These are phyloP conservation scores for Carapus acus DNA, from an alignment of 2,797 vertebrate species.

Conservation along the genomic window DNA sequence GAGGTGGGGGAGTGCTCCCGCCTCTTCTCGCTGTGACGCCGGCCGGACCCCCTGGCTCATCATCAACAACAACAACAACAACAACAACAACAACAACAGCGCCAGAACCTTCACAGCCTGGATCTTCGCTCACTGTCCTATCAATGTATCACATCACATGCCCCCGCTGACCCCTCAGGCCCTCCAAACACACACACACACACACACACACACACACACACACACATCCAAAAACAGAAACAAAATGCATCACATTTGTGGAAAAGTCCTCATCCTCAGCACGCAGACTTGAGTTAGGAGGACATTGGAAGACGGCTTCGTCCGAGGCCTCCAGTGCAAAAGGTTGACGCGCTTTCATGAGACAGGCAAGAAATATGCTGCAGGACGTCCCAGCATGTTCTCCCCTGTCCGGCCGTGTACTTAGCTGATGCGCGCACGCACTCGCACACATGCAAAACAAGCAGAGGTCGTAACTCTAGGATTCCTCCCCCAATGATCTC, in stretches of 20 bases:
- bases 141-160: slow-evolving; percentile 41
- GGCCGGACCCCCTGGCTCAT: not conserved
- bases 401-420: slow-evolving; percentile 29
- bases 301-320: too few relatives aligned
- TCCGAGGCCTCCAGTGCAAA: too few relatives aligned
- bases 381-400: slow-evolving; percentile 46
- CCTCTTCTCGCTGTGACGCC: slow-evolving; percentile 83
- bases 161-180: slow-evolving; percentile 37
- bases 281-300: too few relatives aligned
- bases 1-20: slow-evolving; percentile 77
- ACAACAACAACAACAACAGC: slow-evolving; percentile 4
- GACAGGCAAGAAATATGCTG: too few relatives aligned
- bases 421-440: slow-evolving; percentile 24
- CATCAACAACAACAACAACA: not conserved
- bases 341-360: too few relatives aligned
- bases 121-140: slow-evolving; percentile 38
- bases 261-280: slow-evolving; percentile 41
- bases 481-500: slow-evolving; percentile 18
- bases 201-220: too few relatives aligned
- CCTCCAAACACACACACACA: too few relatives aligned
- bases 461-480: slow-evolving; percentile 16
- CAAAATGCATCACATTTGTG: slow-evolving; percentile 50
- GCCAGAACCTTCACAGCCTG: slow-evolving; percentile 13
- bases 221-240: too few relatives aligned
- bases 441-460: slow-evolving; percentile 2